These are phyloP conservation scores for Sebastes minor DNA, from an alignment of 2,797 vertebrate species.

Conservation along the genomic window DNA sequence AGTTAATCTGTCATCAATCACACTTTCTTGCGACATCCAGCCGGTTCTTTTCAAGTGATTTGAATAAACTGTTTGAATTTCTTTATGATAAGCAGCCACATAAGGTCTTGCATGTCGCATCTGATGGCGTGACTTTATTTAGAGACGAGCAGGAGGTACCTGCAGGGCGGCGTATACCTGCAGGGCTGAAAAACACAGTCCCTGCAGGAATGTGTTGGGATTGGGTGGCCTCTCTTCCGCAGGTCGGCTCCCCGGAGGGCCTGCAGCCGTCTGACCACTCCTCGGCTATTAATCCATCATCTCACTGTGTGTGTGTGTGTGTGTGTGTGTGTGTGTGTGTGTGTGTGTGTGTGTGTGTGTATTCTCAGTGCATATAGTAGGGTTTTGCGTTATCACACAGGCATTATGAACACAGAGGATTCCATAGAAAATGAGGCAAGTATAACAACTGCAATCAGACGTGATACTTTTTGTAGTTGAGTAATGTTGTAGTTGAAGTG, in stretches of 20 bases:
- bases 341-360: neutral
- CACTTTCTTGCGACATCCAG: slow-evolving; percentile 17
- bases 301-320: neutral
- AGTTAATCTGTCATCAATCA: slow-evolving; percentile 59
- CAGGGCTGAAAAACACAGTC: slow-evolving; percentile 1
- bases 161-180: neutral
- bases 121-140: slow-evolving; percentile 4
- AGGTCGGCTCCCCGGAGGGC: slow-evolving; percentile 55
- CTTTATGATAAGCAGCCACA: slow-evolving; percentile 22
- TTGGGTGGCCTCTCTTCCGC: slow-evolving; percentile 31
- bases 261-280: slow-evolving; percentile 39
- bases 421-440: neutral
- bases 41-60: slow-evolving; percentile 11
- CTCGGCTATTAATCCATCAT: slow-evolving; percentile 57
- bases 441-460: neutral
- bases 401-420: neutral
- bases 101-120: neutral
- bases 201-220: slow-evolving; percentile 46
- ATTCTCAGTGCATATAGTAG: neutral
- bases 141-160: slow-evolving; percentile 1
- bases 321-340: neutral
- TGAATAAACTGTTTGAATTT: slow-evolving; percentile 24
- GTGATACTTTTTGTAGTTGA: neutral
- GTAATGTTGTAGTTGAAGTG: neutral
- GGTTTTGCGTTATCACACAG: neutral